Evolutionary conservation across 2,113 vertebrate genomes (phyloP).

Genomic region (Grammomys surdaster): DNA sequence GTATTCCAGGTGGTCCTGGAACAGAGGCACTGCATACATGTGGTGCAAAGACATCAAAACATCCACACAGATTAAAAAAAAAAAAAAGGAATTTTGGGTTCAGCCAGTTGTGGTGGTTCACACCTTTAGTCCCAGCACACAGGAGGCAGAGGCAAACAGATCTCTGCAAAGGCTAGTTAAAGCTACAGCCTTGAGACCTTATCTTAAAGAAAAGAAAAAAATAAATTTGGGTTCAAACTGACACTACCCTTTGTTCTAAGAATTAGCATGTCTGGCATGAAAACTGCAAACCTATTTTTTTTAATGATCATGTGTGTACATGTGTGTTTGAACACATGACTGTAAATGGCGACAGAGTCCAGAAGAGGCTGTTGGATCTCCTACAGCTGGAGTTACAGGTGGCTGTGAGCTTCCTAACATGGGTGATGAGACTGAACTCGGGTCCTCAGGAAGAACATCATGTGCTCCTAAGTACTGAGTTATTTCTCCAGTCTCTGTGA

Average conservation of each 20-base stretch:
- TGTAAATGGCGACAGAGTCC: not conserved
- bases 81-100: not conserved
- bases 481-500: not conserved
- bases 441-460: not conserved
- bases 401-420: not conserved
- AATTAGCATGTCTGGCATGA: constrained; percentile 29
- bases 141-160: not conserved
- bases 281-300: not conserved
- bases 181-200: not conserved
- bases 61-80: not conserved
- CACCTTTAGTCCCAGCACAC: not conserved
- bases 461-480: not conserved
- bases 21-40: not conserved
- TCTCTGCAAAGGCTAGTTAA: not conserved
- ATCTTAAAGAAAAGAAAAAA: not conserved
- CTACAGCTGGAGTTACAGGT: not conserved
- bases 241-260: not conserved
- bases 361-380: not conserved
- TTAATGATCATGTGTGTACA: not conserved
- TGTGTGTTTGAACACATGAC: not conserved
- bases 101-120: not conserved
- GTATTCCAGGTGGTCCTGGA: not conserved
- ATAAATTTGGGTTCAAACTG: not conserved
- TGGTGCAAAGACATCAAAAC: not conserved
- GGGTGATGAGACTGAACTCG: not conserved